phyloP scores from a whole-genome alignment of 2,888 invertebrate genomes.

The Andrena camellia region DNA sequence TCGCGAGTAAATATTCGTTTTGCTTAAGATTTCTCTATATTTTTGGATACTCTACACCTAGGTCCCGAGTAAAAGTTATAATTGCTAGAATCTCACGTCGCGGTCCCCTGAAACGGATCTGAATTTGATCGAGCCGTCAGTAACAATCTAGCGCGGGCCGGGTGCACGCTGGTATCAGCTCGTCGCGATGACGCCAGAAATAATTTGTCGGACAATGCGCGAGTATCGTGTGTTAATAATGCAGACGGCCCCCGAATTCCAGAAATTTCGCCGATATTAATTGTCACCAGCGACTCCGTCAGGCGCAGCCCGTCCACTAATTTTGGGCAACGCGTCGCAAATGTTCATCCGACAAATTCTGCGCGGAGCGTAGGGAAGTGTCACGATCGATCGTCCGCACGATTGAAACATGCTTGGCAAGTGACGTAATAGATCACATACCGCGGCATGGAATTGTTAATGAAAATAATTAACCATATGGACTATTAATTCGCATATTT shows the following conservation, averaged over 20 bases:
- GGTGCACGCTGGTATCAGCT: not conserved
- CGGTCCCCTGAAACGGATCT: too few relatives aligned
- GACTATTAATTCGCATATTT: too few relatives aligned
- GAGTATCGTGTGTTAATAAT: slow-evolving; percentile 26
- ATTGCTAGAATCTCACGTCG: too few relatives aligned
- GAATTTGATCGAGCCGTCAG: not conserved
- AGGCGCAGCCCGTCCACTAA: slow-evolving; percentile 15
- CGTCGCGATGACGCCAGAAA: not conserved
- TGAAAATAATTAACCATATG: not conserved
- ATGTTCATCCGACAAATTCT: slow-evolving; percentile 9
- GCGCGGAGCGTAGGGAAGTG: slow-evolving; percentile 1
- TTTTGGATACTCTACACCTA: too few relatives aligned
- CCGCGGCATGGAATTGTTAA: not conserved
- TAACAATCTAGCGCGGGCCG: not conserved
- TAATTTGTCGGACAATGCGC: slow-evolving; percentile 15
- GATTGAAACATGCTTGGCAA: not conserved
- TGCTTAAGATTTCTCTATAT: too few relatives aligned
- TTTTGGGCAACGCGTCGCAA: slow-evolving; percentile 12
- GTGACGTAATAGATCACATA: not conserved
- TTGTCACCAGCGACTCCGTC: slow-evolving; percentile 7
- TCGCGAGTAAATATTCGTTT: too few relatives aligned
- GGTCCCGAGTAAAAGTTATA: too few relatives aligned
- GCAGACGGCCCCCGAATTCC: not conserved
- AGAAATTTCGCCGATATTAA: slow-evolving; percentile 27
- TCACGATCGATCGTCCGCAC: not conserved